These are phyloP conservation scores for Podocnemis expansa DNA, from an alignment of 2,113 vertebrate genomes.

Conservation along the genomic window DNA sequence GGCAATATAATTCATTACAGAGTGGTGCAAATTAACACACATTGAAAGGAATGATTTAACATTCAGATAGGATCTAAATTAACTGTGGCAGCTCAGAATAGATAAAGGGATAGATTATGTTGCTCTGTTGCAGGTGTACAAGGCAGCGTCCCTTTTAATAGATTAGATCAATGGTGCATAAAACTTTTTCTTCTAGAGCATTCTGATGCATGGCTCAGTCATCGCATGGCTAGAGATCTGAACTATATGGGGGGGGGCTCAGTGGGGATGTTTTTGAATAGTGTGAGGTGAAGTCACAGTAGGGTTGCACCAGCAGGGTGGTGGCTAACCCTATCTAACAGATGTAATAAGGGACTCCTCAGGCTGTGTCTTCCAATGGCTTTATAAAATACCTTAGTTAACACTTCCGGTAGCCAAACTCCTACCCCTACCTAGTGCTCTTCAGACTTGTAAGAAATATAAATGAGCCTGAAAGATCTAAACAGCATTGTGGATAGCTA, in stretches of 20 bases:
- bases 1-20: not conserved
- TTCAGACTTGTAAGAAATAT: accelerated
- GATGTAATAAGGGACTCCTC: not conserved
- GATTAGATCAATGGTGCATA: not conserved
- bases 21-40: not conserved
- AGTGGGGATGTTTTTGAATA: not conserved
- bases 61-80: not conserved
- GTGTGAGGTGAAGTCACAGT: not conserved
- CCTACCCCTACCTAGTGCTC: not conserved
- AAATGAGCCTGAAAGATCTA: not conserved
- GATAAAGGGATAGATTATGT: not conserved
- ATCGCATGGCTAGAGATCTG: accelerated
- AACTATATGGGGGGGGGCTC: not conserved
- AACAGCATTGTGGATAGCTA: accelerated
- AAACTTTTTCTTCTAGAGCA: not conserved
- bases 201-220: too few relatives aligned
- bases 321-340: not conserved
- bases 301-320: accelerated
- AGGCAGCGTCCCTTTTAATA: not conserved
- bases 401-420: not conserved
- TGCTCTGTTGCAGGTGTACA: not conserved
- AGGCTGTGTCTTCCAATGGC: not conserved
- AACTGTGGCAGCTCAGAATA: accelerated
- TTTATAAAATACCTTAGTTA: not conserved
- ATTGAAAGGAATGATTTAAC: not conserved